phyloP scores from a whole-genome alignment of 1,140 invertebrate species.

The Hydropsyche tenuis region DNA sequence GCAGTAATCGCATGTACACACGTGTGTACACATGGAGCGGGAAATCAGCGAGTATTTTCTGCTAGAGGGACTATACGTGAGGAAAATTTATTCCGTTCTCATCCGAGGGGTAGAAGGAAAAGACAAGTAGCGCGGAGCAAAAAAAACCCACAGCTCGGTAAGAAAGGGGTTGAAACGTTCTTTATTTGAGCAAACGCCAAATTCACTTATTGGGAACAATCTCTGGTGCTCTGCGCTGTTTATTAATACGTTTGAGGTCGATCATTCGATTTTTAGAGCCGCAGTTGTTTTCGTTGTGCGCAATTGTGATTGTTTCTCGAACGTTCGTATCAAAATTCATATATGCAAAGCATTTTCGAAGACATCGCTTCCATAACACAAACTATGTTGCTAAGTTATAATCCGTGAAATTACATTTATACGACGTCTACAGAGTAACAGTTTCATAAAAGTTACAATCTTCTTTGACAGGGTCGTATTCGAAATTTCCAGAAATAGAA shows the following conservation, averaged over 20 bases:
- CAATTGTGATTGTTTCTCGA: too few relatives aligned
- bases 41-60: slow-evolving; percentile 10
- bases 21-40: not conserved
- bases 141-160: not conserved
- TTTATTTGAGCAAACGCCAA: slow-evolving; percentile 29
- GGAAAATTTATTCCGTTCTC: slow-evolving; percentile 35
- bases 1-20: slow-evolving; percentile 13
- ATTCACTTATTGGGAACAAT: slow-evolving; percentile 34
- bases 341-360: not conserved
- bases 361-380: not conserved
- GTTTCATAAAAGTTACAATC: too few relatives aligned
- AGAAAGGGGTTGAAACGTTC: not conserved
- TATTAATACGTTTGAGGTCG: not conserved
- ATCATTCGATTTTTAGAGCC: not conserved
- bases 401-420: slow-evolving; percentile 17
- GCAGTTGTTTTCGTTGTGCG: not conserved
- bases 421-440: not conserved
- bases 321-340: too few relatives aligned
- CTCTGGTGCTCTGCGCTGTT: slow-evolving; percentile 22
- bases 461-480: too few relatives aligned
- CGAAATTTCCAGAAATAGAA: too few relatives aligned
- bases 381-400: not conserved
- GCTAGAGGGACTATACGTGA: slow-evolving; percentile 30
- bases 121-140: not conserved
- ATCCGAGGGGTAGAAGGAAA: slow-evolving; percentile 24